Percentiles rank a stretch among this genome's conserved stretches.
These are phyloP conservation scores for Stegodyphus dumicola DNA, from an alignment of 1,140 invertebrate species.

Conservation along the genomic window DNA sequence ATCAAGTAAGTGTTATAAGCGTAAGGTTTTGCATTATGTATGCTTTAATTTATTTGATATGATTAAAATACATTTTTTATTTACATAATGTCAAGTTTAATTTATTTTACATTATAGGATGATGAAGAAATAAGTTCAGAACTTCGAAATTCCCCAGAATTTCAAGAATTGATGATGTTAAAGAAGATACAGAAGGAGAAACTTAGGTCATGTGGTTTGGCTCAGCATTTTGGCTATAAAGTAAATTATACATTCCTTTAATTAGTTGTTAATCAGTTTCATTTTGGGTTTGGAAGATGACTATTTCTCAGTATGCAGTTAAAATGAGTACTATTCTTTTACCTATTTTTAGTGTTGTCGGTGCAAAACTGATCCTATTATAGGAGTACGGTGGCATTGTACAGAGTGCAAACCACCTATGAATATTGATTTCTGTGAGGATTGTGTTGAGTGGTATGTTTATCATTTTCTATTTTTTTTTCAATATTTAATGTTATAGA, in stretches of 20 bases:
- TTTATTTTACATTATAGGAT: conserved; percentile 62
- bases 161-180: conserved; percentile 69
- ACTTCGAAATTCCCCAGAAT: conserved; percentile 66
- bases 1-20: too few relatives aligned
- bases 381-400: conserved; percentile 80
- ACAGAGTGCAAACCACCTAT: conserved; percentile 70
- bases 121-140: conserved; percentile 66
- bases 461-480: neutral
- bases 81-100: neutral
- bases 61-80: neutral
- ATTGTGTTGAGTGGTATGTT: conserved; percentile 65
- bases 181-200: conserved; percentile 70
- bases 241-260: conserved; percentile 65
- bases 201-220: conserved; percentile 65
- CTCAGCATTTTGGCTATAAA: conserved; percentile 71
- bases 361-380: conserved; percentile 77
- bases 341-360: conserved; percentile 73
- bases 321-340: neutral
- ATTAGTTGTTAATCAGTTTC: too few relatives aligned
- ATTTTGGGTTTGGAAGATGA: too few relatives aligned
- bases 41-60: too few relatives aligned
- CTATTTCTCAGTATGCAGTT: too few relatives aligned
- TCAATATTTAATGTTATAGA: neutral
- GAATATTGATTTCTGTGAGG: conserved; percentile 71
- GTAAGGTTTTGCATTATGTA: too few relatives aligned